Base-by-base conservation (phyloP, 2,888 invertebrate genomes). In the Rosalia funebris region DNA sequence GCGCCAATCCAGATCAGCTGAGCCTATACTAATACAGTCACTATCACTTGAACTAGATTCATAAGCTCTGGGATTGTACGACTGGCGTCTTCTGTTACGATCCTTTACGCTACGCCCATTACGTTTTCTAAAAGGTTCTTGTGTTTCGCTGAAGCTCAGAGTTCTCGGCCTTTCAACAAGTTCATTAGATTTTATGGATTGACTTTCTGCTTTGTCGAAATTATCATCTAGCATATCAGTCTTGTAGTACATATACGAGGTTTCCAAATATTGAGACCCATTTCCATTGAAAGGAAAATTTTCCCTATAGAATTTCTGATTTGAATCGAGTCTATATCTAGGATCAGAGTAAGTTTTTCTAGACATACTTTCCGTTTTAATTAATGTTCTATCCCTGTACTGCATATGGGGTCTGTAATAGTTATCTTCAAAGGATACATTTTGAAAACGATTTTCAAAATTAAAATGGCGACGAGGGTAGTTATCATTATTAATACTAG, bases 61-160 rank as follows among this genome's bases (percentile, higher is more conserved):
- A 66, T 84, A 84, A 3, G 83, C 83, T 71, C 84, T 83, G 16
- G 86, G 86, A 78, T 87, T 86, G 71, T 87, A 87, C 64, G 86
- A 86, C 64, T 86, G 82, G 9, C 86, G 79, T 2, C 84, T 76
- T 9, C 83, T 75, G 37, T 86, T 86, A 37, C 86, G 81, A 50
- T 86, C 86, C 48, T 84, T 81, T 34, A 86, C 81, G 42, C 85
- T 85, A 46, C 84, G 83, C 1, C 80, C 78, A 44, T 71, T 73
- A 32, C 72, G 67, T 60, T 72, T 73, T 54, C 70, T 70, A 55
- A 75, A 75, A 41, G 77, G 76, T 41, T 77, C 75, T 2, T 65
- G 69, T 9, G 69, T 65, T 15, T 74, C 75, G 57, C 71, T 75
- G 62, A 75, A 75, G 19, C 76, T 76, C 15, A 74, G 60, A 1